Evolutionary conservation across 1,140 invertebrate genomes (phyloP), one percentile per base, ranked within the genome.

Genomic region (Helicoverpa zea): DNA sequence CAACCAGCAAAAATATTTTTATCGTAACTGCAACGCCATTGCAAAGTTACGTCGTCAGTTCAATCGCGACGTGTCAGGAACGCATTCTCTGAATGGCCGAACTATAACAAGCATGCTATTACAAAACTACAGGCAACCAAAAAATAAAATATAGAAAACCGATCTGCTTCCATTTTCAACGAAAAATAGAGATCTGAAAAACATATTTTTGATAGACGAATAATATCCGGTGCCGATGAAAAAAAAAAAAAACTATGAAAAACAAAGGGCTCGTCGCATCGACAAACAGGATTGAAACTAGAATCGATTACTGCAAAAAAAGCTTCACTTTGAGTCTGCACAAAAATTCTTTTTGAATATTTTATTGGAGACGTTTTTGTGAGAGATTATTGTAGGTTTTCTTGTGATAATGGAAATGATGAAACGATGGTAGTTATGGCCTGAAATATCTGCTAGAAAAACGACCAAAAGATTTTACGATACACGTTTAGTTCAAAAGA

Each of bases 301-400:
- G 49, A 54, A 72, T 54, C 68, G 7, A 5, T 52, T 52, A 14
- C 18, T 72, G 52, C 30, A 23, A 72, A 72, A 23, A 72, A 72
- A 72, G 68, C 68, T 72, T 72, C 29, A 13, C 16, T 30, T 43
- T 54, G 23, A 51, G 14, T 51, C 68, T 52, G 29, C 68, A 72
- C 29, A n/a, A 29, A 52, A 70, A 54, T 51, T 12, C 5, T 51
- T 70, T 47, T 29, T 3, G 14, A 51, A 72, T 30, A 30, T 52
- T 52, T 54, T 54, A 72, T 72, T 29, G 23, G 4, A 35, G 12
- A 18, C 29, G 7, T 7, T 29, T 52, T 30, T 54, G 18, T 52
- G 49, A 51, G 16, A n/a, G 43, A 68, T 23, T 23, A 68, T 13
- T 68, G 1, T 23, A 51, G n/a, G 11, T 68, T 49, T 49, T 49